Base-by-base conservation (phyloP, 1,140 invertebrate species). In the Batillaria attramentaria region DNA sequence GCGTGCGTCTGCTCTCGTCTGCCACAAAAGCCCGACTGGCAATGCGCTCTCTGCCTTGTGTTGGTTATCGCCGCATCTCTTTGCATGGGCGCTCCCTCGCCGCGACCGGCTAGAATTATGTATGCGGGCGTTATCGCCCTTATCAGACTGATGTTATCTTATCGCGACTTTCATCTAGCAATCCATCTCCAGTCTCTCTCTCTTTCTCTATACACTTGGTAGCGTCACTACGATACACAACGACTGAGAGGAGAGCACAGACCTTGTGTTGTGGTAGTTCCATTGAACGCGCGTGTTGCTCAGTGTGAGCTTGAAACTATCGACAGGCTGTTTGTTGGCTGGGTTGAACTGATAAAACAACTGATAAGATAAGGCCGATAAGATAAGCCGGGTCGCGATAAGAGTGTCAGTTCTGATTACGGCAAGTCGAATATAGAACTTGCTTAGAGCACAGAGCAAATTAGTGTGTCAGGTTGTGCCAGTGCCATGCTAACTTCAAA, bases 71-170 rank as follows among this genome's bases (percentile, higher is more conserved):
- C 54, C 57, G 18, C 54, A 79, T 79, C 78, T 79, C 60, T 37
- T 31, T 74, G 78, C 69, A 50, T 50, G 72, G 78, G 39, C 72
- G 78, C 69, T 79, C 78, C 43, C 39, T 54, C 62, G 50, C n/a
- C n/a, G 70, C 70, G 18, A 72, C 43, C 74, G 78, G 74, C 70
- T 79, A 70, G 74, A 79, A 79, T 79, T 79, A 79, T 79, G 78
- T 79, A 79, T 79, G 78, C 78, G 62, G 70, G 62, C 50, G 65
- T 74, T 79, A 79, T 79, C 78, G 33, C 28, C 50, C 60, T 66
- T 79, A 79, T 79, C 78, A 62, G 16, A 20, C 13, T 46, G 78
- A 79, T 79, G 72, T 79, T 79, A 79, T 79, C 78, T 74, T 74
- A 79, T 73, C 70, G 46, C n/a, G n/a, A 35, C 33, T 43, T 43